Conservation (phyloP, 2,113 vertebrate species). For the Rhinoptilus africanus region DNA sequence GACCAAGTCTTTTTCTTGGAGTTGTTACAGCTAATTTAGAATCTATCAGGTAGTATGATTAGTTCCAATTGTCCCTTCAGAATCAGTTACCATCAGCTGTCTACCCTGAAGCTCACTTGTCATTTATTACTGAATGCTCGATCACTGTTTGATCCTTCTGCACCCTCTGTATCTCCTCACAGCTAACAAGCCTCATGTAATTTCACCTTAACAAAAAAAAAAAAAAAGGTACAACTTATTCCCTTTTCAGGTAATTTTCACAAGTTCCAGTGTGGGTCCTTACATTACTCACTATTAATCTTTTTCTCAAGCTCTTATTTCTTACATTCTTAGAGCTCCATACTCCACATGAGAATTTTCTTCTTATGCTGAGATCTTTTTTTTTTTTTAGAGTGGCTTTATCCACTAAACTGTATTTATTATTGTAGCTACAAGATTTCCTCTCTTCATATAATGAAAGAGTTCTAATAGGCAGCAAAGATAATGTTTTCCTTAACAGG, state of each 20-base stretch:
- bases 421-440: background rate
- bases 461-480: slow-evolving; percentile 17
- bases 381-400: background rate
- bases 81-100: slow-evolving; percentile 60
- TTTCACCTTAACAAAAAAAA: background rate
- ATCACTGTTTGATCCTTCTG: background rate
- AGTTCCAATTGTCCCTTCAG: slow-evolving; percentile 68
- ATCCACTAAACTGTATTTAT: slow-evolving; percentile 20
- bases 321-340: background rate
- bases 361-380: background rate
- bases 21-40: slow-evolving; percentile 61
- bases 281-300: background rate
- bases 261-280: background rate
- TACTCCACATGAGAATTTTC: background rate
- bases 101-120: slow-evolving; percentile 46
- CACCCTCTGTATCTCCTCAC: background rate
- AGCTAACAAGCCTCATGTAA: background rate
- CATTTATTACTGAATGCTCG: slow-evolving; percentile 1
- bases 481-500: slow-evolving; percentile 9
- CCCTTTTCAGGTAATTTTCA: slow-evolving; percentile 3
- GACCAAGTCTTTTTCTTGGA: background rate
- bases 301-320: slow-evolving; percentile 5
- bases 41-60: slow-evolving; percentile 66
- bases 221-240: background rate
- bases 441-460: background rate